phyloP scores from a whole-genome alignment of 2,113 vertebrate genomes.

The Pangasianodon hypophthalmus region DNA sequence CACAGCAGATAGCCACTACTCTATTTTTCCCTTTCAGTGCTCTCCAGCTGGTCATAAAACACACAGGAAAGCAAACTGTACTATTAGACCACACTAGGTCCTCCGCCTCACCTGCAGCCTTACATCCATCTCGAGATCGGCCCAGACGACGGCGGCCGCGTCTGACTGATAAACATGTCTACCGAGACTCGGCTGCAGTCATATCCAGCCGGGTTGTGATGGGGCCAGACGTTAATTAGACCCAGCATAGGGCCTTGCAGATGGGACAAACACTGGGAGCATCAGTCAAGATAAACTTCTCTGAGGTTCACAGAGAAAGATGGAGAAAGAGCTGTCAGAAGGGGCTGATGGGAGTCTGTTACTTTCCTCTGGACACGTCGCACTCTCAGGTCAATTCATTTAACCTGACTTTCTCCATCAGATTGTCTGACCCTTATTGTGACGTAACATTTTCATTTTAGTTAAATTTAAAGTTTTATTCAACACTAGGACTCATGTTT shows the following conservation, averaged over 20 bases:
- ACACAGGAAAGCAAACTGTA: conserved; percentile 11
- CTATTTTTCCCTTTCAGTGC: conserved; percentile 49
- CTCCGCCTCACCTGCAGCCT: neutral
- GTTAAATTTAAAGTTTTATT: neutral
- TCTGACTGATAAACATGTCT: conserved; percentile 41
- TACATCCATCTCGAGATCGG: neutral
- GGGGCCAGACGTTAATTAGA: conserved; percentile 45
- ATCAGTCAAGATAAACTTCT: conserved; percentile 43
- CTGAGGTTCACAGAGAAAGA: conserved; percentile 12
- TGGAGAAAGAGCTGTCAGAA: conserved; percentile 11
- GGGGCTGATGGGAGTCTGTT: neutral
- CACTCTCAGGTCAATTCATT: neutral
- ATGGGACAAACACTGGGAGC: conserved; percentile 36
- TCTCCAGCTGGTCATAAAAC: conserved; percentile 44
- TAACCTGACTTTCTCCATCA: neutral
- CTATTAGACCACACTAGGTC: neutral
- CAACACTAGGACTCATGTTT: neutral
- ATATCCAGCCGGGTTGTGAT: conserved; percentile 25
- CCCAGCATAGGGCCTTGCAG: conserved; percentile 32
- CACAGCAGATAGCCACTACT: neutral
- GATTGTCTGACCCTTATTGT: neutral
- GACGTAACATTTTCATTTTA: neutral
- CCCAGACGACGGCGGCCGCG: neutral
- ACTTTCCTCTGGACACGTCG: neutral
- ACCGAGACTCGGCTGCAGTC: neutral